These are phyloP conservation scores for Drosophila siamana DNA, from an alignment of 2,888 invertebrate species.

Conservation along the genomic window DNA sequence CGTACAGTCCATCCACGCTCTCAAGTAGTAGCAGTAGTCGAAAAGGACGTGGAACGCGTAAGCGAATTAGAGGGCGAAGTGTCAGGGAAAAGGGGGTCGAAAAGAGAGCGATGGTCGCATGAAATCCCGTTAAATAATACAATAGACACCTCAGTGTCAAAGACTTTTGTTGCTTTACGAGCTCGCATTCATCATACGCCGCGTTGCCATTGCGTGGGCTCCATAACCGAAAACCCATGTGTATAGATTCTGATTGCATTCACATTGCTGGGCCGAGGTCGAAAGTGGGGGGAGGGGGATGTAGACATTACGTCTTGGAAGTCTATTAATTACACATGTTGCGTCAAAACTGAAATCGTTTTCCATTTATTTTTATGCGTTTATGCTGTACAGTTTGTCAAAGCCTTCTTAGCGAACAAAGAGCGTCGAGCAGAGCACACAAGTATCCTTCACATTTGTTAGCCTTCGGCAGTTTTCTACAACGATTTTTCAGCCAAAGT, in stretches of 20 bases:
- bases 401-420: slow-evolving; percentile 29
- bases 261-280: not conserved
- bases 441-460: slow-evolving; percentile 57
- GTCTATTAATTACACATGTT: slow-evolving; percentile 77
- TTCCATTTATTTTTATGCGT: slow-evolving; percentile 69
- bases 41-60: not conserved
- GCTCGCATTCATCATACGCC: slow-evolving; percentile 58
- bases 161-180: slow-evolving; percentile 55
- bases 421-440: not conserved
- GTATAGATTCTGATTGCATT: slow-evolving; percentile 21
- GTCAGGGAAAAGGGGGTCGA: too few species aligned
- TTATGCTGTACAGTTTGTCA: slow-evolving; percentile 48
- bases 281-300: not conserved
- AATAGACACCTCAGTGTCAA: slow-evolving; percentile 66
- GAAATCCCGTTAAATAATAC: slow-evolving; percentile 69
- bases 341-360: slow-evolving; percentile 64
- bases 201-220: slow-evolving; percentile 16
- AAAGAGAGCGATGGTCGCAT: slow-evolving; percentile 19
- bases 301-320: slow-evolving; percentile 13
- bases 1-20: not conserved
- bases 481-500: slow-evolving; percentile 60
- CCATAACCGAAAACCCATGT: not conserved
- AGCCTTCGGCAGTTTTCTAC: slow-evolving; percentile 50
- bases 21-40: slow-evolving; percentile 6
- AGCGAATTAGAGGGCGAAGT: too few species aligned